Conservation (phyloP, 2,113 vertebrate genomes). For the Chionis minor region DNA sequence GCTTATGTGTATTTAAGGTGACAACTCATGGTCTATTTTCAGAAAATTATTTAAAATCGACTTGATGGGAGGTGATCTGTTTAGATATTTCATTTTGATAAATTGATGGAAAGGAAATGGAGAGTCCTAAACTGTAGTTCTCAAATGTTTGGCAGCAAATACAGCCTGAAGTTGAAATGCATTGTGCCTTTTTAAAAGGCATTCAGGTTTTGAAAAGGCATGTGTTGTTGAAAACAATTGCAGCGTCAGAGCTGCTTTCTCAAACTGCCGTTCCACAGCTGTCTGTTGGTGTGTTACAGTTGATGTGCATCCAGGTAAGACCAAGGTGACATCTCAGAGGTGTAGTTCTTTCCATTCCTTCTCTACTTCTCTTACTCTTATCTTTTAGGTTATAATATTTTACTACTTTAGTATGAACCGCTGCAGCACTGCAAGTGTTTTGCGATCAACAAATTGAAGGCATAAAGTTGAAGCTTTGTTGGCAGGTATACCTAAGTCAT, state of each 20-base stretch:
- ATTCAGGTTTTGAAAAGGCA: neutral
- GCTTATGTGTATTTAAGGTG: neutral
- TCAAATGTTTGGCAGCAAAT: neutral
- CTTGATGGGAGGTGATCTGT: neutral
- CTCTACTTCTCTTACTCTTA: neutral
- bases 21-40: neutral
- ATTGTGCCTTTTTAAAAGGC: neutral
- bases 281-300: neutral
- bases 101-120: neutral
- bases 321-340: neutral
- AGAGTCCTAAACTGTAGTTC: neutral
- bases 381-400: neutral
- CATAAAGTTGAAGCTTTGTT: neutral
- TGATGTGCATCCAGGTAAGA: neutral
- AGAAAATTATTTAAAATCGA: neutral
- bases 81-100: neutral
- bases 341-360: neutral
- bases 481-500: neutral
- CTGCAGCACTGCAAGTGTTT: neutral
- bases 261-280: neutral
- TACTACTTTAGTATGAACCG: neutral
- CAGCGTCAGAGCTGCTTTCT: neutral
- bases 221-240: fast-evolving
- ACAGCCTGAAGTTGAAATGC: neutral
- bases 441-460: neutral